Conservation (phyloP, 2,888 invertebrate species). For the Alitta virens region DNA sequence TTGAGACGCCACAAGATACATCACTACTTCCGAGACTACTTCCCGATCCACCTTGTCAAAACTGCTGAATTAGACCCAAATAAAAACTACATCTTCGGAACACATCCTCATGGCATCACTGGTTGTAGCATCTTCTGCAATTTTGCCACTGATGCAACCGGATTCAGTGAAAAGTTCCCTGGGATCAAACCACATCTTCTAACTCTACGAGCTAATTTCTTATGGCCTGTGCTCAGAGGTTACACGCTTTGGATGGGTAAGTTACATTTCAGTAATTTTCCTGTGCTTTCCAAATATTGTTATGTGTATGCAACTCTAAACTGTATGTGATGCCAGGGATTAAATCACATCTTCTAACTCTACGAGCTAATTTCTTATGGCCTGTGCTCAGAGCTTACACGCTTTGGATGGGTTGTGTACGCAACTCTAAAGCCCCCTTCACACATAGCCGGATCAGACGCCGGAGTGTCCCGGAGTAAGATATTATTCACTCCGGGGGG, state of each 20-base stretch:
- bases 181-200: constrained; percentile 60
- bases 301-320: too few relatives aligned
- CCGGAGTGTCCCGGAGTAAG: too few relatives aligned
- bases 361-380: constrained; percentile 72
- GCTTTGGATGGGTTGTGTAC: constrained; percentile 63
- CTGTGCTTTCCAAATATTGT: too few relatives aligned
- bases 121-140: constrained; percentile 76
- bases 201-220: constrained; percentile 73
- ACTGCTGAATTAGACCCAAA: constrained; percentile 77
- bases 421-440: constrained; percentile 63
- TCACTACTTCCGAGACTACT: constrained; percentile 72
- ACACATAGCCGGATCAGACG: constrained; percentile 56
- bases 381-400: constrained; percentile 73
- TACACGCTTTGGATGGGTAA: constrained; percentile 65
- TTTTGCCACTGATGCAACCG: constrained; percentile 69
- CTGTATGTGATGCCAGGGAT: constrained; percentile 61
- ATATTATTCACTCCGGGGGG: too few relatives aligned
- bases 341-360: constrained; percentile 62
- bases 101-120: constrained; percentile 88
- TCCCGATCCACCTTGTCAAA: constrained; percentile 80
- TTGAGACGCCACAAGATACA: constrained; percentile 70
- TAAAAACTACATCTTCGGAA: constrained; percentile 77
- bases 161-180: constrained; percentile 59
- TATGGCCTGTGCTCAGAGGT: constrained; percentile 72
- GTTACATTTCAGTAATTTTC: too few relatives aligned